Base-by-base conservation (phyloP, 2,113 vertebrate species). In the Urocolius indicus region DNA sequence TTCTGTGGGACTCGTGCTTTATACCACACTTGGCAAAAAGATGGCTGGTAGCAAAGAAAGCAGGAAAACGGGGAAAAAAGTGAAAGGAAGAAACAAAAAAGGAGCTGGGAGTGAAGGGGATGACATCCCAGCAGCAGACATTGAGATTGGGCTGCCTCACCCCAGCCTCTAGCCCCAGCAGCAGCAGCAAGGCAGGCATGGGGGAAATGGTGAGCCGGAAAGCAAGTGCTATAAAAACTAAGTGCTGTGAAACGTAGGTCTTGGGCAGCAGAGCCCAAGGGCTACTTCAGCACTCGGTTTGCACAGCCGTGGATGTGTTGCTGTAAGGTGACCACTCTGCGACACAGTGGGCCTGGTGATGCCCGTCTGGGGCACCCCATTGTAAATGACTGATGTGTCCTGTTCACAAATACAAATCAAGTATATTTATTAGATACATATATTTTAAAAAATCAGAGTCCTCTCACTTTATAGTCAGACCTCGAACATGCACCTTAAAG, bases 371-470 rank as follows among this genome's bases (percentile, higher is more conserved):
- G 36, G 32, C 4, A 0, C 48, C 27, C 34, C 26, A 43, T 34
- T 16, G 15, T 55, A 55, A 81, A 61, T 38, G 20, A 54, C 6
- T 58, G 17, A 36, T 30, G 49, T 0, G 1, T 29, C 36, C 76
- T 66, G 82, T n/a, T 77, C 52, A 72, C 38, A 86, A 66, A 46
- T 45, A 48, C 46, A 61, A 77, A 11, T 55, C 46, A 61, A 82
- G 13, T 55, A 9, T 66, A 32, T 38, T 20, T 59, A 55, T 69
- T 46, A 55, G 23, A 55, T 20, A 17, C 2, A 13, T 59, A 61
- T 75, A 76, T 86, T 71, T 48, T 52, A 46, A 80, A 85, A 90
- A 96, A 55, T 12, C 18, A 30, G 38, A 49, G 43, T 62, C 21
- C 24, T 67, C 26, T 34, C 67, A 30, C 6, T 29, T 11, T 38